These are phyloP conservation scores for Chionis minor DNA, from an alignment of 2,113 vertebrate genomes.

Conservation along the genomic window DNA sequence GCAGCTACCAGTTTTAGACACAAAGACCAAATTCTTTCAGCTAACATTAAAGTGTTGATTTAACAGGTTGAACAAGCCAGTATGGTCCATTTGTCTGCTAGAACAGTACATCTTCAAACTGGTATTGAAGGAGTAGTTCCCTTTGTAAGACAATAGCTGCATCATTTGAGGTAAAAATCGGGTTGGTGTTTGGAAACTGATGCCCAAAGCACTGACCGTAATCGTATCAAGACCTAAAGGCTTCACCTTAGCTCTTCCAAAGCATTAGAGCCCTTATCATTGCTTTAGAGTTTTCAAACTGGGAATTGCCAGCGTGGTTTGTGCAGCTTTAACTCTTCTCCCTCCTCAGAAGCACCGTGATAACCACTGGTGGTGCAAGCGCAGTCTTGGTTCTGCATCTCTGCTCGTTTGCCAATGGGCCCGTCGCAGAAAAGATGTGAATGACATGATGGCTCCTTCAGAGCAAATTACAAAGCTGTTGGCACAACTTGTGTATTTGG, in stretches of 20 bases:
- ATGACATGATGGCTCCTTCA: no score
- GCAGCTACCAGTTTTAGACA: not conserved
- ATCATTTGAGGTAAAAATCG: not conserved
- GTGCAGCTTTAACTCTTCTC: no score
- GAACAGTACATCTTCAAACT: not conserved
- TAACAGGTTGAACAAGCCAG: not conserved
- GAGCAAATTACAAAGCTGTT: no score
- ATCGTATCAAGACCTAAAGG: not conserved
- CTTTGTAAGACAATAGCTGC: not conserved
- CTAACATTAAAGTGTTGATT: not conserved
- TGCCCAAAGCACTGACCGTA: not conserved
- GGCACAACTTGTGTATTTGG: no score
- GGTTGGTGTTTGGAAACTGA: not conserved
- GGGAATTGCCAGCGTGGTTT: no score
- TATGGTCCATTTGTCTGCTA: not conserved
- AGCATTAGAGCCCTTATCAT: not conserved
- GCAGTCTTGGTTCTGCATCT: no score
- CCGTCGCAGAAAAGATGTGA: no score
- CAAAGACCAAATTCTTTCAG: not conserved
- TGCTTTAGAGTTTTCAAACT: no score
- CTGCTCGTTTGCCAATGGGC: no score
- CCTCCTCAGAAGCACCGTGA: no score
- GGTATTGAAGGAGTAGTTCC: not conserved
- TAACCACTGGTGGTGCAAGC: no score
- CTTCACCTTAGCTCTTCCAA: not conserved